Percentiles rank a stretch among this genome's conserved stretches.
Evolutionary conservation across 2,113 vertebrate genomes (phyloP).

Genomic region (Genyomyrus donnyi): DNA sequence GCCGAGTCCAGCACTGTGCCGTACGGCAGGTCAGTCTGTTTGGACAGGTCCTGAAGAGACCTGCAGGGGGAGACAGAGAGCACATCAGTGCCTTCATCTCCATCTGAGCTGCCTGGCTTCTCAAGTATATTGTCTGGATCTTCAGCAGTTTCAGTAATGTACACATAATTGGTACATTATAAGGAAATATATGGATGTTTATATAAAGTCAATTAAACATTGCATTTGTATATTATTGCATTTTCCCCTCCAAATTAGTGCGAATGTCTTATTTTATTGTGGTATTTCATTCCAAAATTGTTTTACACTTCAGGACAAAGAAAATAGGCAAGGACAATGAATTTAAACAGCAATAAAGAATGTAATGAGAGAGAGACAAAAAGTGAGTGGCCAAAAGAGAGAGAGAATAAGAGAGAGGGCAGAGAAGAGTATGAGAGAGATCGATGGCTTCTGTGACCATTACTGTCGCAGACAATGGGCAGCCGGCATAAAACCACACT

Average conservation of each 20-base stretch:
- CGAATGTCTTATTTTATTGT: background rate
- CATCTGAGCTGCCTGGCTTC: background rate
- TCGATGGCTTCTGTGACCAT: background rate
- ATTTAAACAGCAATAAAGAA: background rate
- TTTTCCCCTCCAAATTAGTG: background rate
- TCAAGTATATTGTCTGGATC: background rate
- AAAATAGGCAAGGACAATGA: background rate
- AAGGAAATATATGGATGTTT: background rate
- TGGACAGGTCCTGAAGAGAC: slow-evolving; percentile 93
- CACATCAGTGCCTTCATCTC: background rate
- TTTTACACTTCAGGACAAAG: background rate
- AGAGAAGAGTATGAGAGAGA: background rate
- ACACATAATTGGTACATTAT: background rate
- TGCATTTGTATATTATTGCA: background rate
- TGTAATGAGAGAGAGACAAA: background rate
- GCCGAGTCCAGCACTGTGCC: slow-evolving; percentile 93
- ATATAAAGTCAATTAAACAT: background rate
- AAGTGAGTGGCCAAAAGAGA: background rate
- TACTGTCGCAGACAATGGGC: background rate
- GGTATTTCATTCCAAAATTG: background rate
- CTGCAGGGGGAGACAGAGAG: slow-evolving; percentile 46
- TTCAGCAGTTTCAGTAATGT: background rate
- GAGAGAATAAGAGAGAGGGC: background rate
- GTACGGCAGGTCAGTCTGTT: slow-evolving; percentile 92
- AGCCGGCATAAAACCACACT: background rate